Base-by-base conservation (phyloP, 2,113 vertebrate genomes). In the Arvicanthis niloticus region DNA sequence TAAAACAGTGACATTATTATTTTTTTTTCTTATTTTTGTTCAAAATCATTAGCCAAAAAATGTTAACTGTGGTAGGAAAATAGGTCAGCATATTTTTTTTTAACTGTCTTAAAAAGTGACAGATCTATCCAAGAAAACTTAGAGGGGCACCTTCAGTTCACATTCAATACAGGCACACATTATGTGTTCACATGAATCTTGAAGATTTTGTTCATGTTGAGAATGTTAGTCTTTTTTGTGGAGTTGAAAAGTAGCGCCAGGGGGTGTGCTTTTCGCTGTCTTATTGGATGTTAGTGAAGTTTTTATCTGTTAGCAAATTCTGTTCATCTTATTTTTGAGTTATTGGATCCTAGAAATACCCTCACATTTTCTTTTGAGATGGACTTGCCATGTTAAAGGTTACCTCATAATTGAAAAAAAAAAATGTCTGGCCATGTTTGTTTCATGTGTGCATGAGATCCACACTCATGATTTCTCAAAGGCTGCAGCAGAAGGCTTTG, bases 111-210 rank as follows among this genome's bases (percentile, higher is more conserved):
- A 53, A 31, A 75, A 94, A 3, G 11, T 76, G 3, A 77, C 7
- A 60, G 16, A 95, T 87, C 67, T 16, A 78, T n/a, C 6, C 15
- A 87, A 78, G 68, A 31, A 95, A 82, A 96, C 95, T 88, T 75
- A 89, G 31, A 19, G 40, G 19, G 53, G 82, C 26, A 22, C 60
- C 48, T n/a, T 96, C 82, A 86, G 37, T 68, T 24, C 53, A 93
- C 37, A 80, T 2, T 91, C 85, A 72, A 37, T 89, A 37, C 88
- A 87, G 31, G 80, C 16, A 68, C 16, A 70, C 8, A 7, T 48
- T 62, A 78, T 3, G 45, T 6, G 34, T n/a, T 37, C 65, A 87
- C 12, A n/a, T 68, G 21, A 87, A 70, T 10, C 85, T 42, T 84
- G n/a, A 7, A 84, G 56, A 42, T 42, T 62, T 62, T n/a, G 40